Percentiles rank a stretch among this genome's conserved stretches.
Conservation (phyloP, 2,113 vertebrate genomes). For the Zapornia atra region DNA sequence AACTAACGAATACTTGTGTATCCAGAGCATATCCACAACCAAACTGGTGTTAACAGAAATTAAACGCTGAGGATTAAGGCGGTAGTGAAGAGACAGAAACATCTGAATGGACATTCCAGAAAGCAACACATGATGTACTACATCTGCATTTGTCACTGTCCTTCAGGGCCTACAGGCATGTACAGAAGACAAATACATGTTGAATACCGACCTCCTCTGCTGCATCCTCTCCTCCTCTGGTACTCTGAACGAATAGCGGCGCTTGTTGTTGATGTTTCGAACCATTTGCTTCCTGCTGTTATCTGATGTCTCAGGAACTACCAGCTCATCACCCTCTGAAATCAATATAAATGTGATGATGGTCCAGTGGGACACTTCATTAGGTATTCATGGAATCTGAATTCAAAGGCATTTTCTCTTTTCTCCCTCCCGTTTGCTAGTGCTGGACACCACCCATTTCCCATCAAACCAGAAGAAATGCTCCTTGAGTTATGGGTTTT, state of each 20-base stretch:
- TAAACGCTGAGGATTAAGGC: not conserved
- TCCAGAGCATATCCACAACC: not conserved
- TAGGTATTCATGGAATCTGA: not conserved
- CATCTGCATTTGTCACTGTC: not conserved
- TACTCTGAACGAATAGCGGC: slow-evolving; percentile 94
- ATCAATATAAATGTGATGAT: not conserved
- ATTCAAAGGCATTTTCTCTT: not conserved
- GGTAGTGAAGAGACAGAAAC: not conserved
- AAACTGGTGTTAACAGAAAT: not conserved
- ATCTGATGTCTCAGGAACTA: slow-evolving; percentile 96
- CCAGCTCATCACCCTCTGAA: slow-evolving; percentile 95
- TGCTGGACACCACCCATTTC: not conserved
- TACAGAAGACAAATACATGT: slow-evolving; percentile 8
- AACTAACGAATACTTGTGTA: slow-evolving; percentile 1
- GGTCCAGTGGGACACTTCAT: not conserved
- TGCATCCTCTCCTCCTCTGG: slow-evolving; percentile 96
- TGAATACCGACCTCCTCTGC: slow-evolving; percentile 87
- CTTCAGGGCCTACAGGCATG: slow-evolving; percentile 1
- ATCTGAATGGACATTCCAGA: not conserved
- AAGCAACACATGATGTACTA: not conserved
- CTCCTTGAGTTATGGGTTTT: not conserved
- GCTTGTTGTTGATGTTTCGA: slow-evolving; percentile 95
- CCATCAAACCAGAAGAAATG: not conserved
- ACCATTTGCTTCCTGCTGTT: slow-evolving; percentile 99
- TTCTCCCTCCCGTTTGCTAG: not conserved